Conservation (phyloP, 2,797 vertebrate species). For the Rhadinocentrus ornatus region DNA sequence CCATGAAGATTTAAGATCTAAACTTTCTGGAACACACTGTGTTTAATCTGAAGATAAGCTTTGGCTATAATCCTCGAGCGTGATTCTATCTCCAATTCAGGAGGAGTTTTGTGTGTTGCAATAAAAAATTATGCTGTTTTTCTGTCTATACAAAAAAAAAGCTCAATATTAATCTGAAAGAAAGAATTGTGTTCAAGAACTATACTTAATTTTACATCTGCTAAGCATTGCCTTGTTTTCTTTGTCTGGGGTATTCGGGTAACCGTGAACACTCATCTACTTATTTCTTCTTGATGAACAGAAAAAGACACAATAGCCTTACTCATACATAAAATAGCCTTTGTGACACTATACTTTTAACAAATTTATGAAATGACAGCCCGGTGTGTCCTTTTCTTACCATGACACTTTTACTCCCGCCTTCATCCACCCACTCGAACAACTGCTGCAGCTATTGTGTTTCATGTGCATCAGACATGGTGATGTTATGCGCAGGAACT, state of each 20-base stretch:
- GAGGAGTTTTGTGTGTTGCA: conserved; percentile 26
- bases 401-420: conserved; percentile 40
- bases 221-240: not conserved
- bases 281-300: conserved; percentile 26
- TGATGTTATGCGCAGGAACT: conserved; percentile 60
- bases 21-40: conserved; percentile 58
- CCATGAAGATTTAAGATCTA: conserved; percentile 65
- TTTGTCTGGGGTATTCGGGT: not conserved
- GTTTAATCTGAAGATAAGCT: conserved; percentile 68
- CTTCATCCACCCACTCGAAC: conserved; percentile 53
- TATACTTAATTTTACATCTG: conserved; percentile 6
- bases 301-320: conserved; percentile 23
- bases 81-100: conserved; percentile 40
- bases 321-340: conserved; percentile 22
- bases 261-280: conserved; percentile 17
- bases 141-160: conserved; percentile 1
- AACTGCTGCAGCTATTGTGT: conserved; percentile 68
- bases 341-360: conserved; percentile 42
- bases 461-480: conserved; percentile 71
- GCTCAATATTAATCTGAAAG: not conserved
- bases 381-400: conserved; percentile 43
- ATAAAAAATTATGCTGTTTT: conserved; percentile 34
- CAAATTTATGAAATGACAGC: conserved; percentile 53
- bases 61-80: conserved; percentile 46
- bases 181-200: conserved; percentile 1